These are phyloP conservation scores for Cremastinae sp. DNA, from an alignment of 2,888 invertebrate species.

Conservation along the genomic window DNA sequence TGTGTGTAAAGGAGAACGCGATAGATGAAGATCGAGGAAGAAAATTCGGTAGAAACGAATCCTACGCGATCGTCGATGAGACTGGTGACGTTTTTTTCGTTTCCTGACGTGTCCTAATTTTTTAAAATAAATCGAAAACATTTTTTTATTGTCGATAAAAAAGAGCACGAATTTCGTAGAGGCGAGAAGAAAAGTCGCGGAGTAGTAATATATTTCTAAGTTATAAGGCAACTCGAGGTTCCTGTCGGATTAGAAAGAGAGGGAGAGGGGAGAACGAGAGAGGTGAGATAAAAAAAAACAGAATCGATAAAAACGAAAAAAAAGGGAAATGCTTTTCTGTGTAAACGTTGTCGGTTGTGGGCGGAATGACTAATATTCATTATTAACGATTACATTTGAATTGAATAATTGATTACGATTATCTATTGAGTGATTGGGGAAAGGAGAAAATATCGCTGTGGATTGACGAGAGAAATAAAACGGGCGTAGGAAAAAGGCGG, in stretches of 20 bases:
- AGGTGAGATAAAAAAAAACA: slow-evolving; percentile 27
- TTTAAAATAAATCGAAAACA: slow-evolving; percentile 19
- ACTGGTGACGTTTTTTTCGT: slow-evolving; percentile 32
- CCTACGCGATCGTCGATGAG: slow-evolving; percentile 52
- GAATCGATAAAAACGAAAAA: slow-evolving; percentile 47
- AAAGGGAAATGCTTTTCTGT: slow-evolving; percentile 75
- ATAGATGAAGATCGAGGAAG: background rate
- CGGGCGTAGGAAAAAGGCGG: background rate
- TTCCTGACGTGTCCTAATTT: slow-evolving; percentile 10
- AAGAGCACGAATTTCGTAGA: slow-evolving; percentile 1
- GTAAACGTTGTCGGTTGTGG: slow-evolving; percentile 73
- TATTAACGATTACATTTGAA: slow-evolving; percentile 75
- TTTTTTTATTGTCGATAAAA: slow-evolving; percentile 12
- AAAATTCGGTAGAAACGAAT: slow-evolving; percentile 15
- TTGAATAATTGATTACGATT: slow-evolving; percentile 65
- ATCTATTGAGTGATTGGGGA: slow-evolving; percentile 70
- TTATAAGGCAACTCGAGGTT: slow-evolving; percentile 76
- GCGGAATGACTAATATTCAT: slow-evolving; percentile 73
- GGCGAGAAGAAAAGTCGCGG: slow-evolving; percentile 58
- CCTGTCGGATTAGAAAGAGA: slow-evolving; percentile 72
- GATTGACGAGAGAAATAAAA: slow-evolving; percentile 3
- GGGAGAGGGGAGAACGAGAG: no score
- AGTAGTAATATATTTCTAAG: slow-evolving; percentile 76
- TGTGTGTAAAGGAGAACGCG: slow-evolving; percentile 64
- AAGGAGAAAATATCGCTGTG: background rate